Base-by-base conservation (phyloP, 2,888 invertebrate species). In the Eudasyphora cyanicolor region DNA sequence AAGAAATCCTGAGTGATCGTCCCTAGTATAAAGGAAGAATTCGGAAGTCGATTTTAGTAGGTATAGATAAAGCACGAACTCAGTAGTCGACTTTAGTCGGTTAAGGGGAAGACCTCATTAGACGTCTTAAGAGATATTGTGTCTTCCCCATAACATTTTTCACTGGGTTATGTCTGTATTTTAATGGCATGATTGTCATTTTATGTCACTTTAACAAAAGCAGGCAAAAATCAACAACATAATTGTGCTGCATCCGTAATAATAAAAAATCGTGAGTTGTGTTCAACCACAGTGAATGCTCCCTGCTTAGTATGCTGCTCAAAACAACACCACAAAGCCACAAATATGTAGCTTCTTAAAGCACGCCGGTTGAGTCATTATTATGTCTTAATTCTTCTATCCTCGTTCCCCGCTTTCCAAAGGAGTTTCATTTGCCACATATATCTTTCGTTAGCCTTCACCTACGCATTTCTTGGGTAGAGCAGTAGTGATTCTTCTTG, bases 281-380 rank as follows among this genome's bases (percentile, higher is more conserved):
- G 35, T 24, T 42, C 14, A 32, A n/a, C 17, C 19, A 24, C 38
- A 5, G n/a, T 12, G 51, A 45, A 6, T 32, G 35, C 78, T n/a
- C n/a, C n/a, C n/a, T 76, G 19, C 75, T 84, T 79, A 64, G 54
- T 76, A 84, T 84, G 81, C 84, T 73, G 24, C 67, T 51, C 84
- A n/a, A n/a, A n/a, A n/a, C n/a, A n/a, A n/a, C n/a, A n/a, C n/a
- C n/a, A 84, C 84, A 71, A 71, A 38, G 54, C 38, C n/a, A 24
- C 67, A 67, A 67, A 64, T n/a, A n/a, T 35, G 57, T 57, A 14
- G 12, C 42, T 21, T 17, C 14, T 64, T 42, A 24, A 42, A 35
- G 24, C 38, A n/a, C 35, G 35, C 5, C 35, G 24, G 76, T 76
- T 84, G 81, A 84, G 76, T 84, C 84, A 84, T 79, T 76, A 76